phyloP scores from a whole-genome alignment of 1,140 invertebrate genomes.

The Neotoxoptera formosana region DNA sequence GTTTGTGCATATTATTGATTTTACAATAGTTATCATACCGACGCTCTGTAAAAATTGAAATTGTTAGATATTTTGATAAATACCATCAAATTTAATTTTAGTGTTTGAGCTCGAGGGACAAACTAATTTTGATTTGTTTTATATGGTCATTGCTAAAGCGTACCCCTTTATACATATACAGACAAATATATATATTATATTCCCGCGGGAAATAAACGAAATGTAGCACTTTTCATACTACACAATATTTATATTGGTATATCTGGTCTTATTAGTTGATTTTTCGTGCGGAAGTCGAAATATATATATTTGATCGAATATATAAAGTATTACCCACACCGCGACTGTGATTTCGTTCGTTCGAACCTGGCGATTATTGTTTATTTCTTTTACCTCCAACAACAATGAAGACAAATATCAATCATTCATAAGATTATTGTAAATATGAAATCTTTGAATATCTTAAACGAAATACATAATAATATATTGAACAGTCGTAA shows the following conservation, averaged over 20 bases:
- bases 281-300: background rate
- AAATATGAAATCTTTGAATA: conserved; percentile 10
- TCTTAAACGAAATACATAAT: conserved; percentile 1
- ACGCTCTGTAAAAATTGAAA: background rate
- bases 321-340: background rate
- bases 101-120: background rate
- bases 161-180: background rate
- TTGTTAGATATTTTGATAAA: background rate
- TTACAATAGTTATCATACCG: background rate
- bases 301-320: background rate
- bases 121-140: background rate
- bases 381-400: background rate
- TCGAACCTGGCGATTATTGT: background rate
- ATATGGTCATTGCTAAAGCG: background rate
- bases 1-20: background rate
- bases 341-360: background rate
- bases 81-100: conserved; percentile 5
- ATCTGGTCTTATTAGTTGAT: conserved; percentile 3
- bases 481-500: conserved; percentile 5
- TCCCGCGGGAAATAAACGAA: conserved; percentile 38
- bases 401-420: conserved; percentile 12
- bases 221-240: conserved; percentile 2
- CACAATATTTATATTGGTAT: background rate
- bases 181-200: background rate
- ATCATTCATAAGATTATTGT: background rate